Evolutionary conservation across 2,113 vertebrate species (phyloP), one percentile per base, ranked within the genome.

Genomic region (Epinephelus fuscoguttatus): DNA sequence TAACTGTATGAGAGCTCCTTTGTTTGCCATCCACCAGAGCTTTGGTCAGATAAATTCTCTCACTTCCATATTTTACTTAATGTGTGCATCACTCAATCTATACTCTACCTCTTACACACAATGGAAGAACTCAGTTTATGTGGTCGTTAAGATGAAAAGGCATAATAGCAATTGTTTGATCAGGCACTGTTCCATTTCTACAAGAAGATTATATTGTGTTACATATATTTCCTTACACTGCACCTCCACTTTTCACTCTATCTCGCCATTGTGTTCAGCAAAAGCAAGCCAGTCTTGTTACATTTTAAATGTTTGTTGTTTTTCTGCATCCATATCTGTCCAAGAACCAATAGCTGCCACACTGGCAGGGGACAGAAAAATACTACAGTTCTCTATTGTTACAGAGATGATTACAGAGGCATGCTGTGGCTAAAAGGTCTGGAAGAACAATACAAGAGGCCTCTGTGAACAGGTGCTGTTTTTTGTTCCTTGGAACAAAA

Each of bases 401-500:
- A 21, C 33, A 30, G 47, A 33, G 56, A 78, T 84, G 42, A 87
- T 81, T 84, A 30, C 23, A 15, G 59, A 73, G 57, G 53, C n/a
- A 1, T 21, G 1, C 63, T 47, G 70, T 50, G 62, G 83, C 78
- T 80, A 23, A 81, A 85, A 82, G 71, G 68, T 80, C 62, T 66
- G 67, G 19, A 57, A 15, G 45, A 70, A 72, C 53, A 78, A 77
- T 63, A 6, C 19, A 19, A 66, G n/a, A 56, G 52, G 72, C 25
- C 71, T 73, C 13, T 45, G 68, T 76, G 62, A 80, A 84, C 60
- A 86, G 72, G 71, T 63, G 78, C 56, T 62, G 60, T 19, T 64
- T 77, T 63, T 73, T 75, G n/a, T 74, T 50, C 47, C 42, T 18
- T 62, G 47, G 40, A 80, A 80, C 68, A 82, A 71, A 75, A 76